Evolutionary conservation across 2,797 vertebrate genomes (phyloP).

Genomic region (Labroides dimidiatus): DNA sequence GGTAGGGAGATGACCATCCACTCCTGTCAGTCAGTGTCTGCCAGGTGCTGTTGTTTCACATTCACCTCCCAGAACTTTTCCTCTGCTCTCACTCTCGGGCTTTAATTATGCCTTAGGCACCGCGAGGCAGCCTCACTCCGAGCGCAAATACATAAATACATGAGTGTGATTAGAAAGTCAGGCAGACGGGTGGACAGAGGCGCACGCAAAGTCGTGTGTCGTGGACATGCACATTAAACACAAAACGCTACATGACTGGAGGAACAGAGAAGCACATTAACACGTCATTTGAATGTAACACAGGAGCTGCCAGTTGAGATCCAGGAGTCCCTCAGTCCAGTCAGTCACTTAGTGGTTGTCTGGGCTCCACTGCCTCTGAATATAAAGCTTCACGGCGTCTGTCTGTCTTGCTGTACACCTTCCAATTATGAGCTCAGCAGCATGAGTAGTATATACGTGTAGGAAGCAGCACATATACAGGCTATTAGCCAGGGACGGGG

Average conservation of each 20-base stretch:
- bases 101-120: constrained; percentile 73
- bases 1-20: constrained; percentile 57
- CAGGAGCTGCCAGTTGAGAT: constrained; percentile 47
- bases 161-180: constrained; percentile 43
- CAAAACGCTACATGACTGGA: constrained; percentile 26
- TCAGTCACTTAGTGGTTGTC: constrained; percentile 56
- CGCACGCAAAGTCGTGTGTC: constrained; percentile 19
- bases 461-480: constrained; percentile 33
- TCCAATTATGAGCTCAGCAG: constrained; percentile 38
- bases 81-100: constrained; percentile 51
- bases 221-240: constrained; percentile 26
- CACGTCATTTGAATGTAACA: constrained; percentile 68
- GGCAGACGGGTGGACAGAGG: constrained; percentile 41
- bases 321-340: constrained; percentile 50
- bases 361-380: constrained; percentile 60
- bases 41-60: constrained; percentile 41
- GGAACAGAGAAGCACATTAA: constrained; percentile 49
- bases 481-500: constrained; percentile 57
- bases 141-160: constrained; percentile 72
- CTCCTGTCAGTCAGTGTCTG: constrained; percentile 58
- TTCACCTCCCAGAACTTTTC: constrained; percentile 67
- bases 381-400: constrained; percentile 57
- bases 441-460: constrained; percentile 44
- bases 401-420: constrained; percentile 20
- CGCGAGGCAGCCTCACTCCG: constrained; percentile 46